Evolutionary conservation across 2,888 invertebrate species (phyloP).

Genomic region (Synanthedon vespiformis): DNA sequence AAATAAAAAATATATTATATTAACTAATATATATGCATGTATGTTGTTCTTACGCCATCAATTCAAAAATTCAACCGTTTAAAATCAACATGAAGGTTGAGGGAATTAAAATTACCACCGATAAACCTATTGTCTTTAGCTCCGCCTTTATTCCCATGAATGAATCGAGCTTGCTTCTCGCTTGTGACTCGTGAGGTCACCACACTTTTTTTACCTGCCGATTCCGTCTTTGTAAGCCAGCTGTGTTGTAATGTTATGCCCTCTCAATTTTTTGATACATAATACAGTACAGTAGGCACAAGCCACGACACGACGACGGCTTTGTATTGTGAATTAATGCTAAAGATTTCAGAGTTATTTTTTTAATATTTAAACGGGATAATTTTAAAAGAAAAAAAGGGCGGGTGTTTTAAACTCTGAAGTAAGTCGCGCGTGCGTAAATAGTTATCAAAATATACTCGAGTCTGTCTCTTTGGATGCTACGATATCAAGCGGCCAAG

Average conservation of each 20-base stretch:
- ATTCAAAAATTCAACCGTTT: no score
- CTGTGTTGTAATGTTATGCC: constrained; percentile 40
- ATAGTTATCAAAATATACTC: constrained; percentile 16
- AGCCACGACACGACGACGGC: neutral
- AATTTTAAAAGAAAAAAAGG: constrained; percentile 1
- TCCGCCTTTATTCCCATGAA: constrained; percentile 46
- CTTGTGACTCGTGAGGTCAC: constrained; percentile 51
- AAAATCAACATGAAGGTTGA: no score
- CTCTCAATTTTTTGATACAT: constrained; percentile 21
- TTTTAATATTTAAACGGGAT: no score
- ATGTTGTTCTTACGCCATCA: no score
- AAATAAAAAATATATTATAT: no score
- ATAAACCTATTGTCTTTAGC: constrained; percentile 36
- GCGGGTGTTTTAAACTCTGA: constrained; percentile 23
- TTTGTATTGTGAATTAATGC: no score
- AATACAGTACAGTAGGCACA: constrained; percentile 5
- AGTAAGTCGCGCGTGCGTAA: constrained; percentile 28
- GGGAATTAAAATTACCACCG: no score
- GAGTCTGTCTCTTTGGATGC: constrained; percentile 6
- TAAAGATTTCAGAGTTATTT: no score
- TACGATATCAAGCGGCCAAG: no score
- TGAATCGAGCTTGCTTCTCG: constrained; percentile 30
- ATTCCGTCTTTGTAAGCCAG: no score
- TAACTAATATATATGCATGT: no score
- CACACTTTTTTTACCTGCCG: constrained; percentile 47